These are phyloP conservation scores for Pseudolaguvia tuberculata DNA, from an alignment of 2,113 vertebrate species.

Conservation along the genomic window DNA sequence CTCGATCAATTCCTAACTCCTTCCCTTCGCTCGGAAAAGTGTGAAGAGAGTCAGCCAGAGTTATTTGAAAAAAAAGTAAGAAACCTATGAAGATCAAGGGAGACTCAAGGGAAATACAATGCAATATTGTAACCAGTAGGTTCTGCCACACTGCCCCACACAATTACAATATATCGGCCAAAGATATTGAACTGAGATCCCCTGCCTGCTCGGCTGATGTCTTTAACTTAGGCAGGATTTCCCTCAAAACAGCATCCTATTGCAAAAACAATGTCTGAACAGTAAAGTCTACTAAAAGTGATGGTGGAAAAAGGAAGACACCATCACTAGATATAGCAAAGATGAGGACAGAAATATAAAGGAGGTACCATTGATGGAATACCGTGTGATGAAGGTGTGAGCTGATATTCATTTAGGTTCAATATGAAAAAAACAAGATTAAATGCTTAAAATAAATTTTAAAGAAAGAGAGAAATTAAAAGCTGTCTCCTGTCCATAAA, in stretches of 20 bases:
- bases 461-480: no score
- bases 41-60: constrained; percentile 13
- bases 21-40: constrained; percentile 19
- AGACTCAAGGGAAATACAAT: constrained; percentile 67
- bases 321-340: neutral
- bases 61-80: constrained; percentile 32
- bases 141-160: constrained; percentile 60
- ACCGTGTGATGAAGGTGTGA: no score
- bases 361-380: no score
- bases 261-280: constrained; percentile 51
- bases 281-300: constrained; percentile 23
- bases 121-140: constrained; percentile 64
- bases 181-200: constrained; percentile 66
- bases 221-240: constrained; percentile 46
- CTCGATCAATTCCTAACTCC: neutral
- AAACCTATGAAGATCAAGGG: constrained; percentile 50
- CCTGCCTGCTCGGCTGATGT: constrained; percentile 55
- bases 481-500: neutral
- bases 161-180: constrained; percentile 70
- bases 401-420: no score
- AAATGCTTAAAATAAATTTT: neutral
- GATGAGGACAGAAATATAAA: neutral
- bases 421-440: neutral
- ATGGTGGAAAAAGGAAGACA: neutral
- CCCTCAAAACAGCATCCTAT: constrained; percentile 54